A percentile compares a stretch with the other conserved stretches of the same genome.
phyloP scores from a whole-genome alignment of 2,113 vertebrate species.

The Passer domesticus region DNA sequence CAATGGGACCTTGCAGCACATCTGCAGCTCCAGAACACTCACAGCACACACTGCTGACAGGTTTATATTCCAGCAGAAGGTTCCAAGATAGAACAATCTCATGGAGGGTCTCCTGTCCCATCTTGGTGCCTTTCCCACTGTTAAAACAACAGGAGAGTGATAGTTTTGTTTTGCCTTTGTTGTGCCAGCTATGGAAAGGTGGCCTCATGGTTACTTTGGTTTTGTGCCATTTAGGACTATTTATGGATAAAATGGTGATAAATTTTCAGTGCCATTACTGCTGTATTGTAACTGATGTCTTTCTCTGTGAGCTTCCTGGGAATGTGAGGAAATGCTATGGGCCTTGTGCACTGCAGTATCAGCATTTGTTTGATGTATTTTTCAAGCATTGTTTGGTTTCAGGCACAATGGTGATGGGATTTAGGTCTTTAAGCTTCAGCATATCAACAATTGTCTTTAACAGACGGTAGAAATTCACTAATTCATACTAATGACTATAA shows the following conservation, averaged over 20 bases:
- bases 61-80: neutral
- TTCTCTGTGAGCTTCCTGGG: neutral
- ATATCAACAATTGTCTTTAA: neutral
- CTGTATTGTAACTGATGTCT: neutral
- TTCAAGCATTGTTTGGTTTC: constrained; percentile 42
- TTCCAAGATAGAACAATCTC: neutral
- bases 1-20: neutral
- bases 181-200: neutral
- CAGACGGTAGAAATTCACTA: neutral
- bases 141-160: neutral
- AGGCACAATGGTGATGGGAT: neutral
- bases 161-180: neutral
- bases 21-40: neutral
- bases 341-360: neutral
- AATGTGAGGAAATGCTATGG: neutral
- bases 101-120: neutral
- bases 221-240: neutral
- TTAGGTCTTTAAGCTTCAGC: neutral
- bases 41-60: neutral
- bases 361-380: constrained; percentile 48
- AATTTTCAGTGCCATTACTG: neutral
- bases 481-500: constrained; percentile 17
- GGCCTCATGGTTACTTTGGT: neutral
- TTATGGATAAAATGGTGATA: neutral
- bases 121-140: neutral